Evolutionary conservation across 23 tunicate genomes (phyloP), one percentile per base, ranked within the genome.

Genomic region (Aplidium turbinatum): DNA sequence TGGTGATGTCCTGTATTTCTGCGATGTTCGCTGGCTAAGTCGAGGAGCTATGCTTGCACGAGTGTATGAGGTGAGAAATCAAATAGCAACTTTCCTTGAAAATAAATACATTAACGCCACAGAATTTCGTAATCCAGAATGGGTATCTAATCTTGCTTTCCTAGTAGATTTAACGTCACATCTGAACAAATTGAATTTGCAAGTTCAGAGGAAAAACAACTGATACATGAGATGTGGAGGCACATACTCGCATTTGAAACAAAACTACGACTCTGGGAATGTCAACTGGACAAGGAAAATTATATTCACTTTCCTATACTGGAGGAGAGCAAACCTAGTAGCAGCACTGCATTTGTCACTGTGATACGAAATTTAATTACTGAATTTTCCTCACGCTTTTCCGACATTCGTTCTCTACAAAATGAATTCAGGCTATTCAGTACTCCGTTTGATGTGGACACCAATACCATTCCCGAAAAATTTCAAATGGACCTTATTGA

Each of bases 11-110:
- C n/a, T n/a, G n/a, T n/a, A n/a, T n/a, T n/a, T n/a, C n/a, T n/a
- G n/a, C n/a, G n/a, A n/a, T n/a, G n/a, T n/a, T n/a, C 78, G 80
- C 72, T 75, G 74, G 80, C 72, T 75, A 31, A 75, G 80, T 75
- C 47, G 80, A 57, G 74, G 80, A 33, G 80, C 46, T 75, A 75
- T 58, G 74, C 80, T 75, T 31, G 72, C 47, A 75, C 25, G 74
- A 75, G 80, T 75, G 72, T 75, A 75, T 35, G 72, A 9, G 72
- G 48, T 75, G 80, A 75, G 80, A 57, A 36, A 75, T 31, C 50
- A 75, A 57, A 75, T 75, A n/a, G 80, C 74, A 32, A 63, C 48
- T 9, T 75, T 75, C 38, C 74, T 75, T 75, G 80, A 75, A 75
- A 36, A 75, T 35, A 75, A 63, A 75, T 63, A 75, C 72, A 57